phyloP scores from a whole-genome alignment of 2,113 vertebrate species.

The Sylvia atricapilla region DNA sequence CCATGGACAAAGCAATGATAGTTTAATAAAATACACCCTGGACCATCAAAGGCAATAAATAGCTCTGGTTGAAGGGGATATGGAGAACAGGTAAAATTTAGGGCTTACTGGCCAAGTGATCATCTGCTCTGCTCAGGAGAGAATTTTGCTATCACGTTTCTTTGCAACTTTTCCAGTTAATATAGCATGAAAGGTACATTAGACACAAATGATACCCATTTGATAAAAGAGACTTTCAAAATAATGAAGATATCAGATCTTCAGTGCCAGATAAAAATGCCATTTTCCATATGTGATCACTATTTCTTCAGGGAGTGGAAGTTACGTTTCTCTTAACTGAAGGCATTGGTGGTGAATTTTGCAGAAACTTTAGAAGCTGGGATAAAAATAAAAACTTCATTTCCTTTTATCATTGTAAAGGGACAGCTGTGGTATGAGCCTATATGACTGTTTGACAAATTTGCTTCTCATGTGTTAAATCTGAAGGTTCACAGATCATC shows the following conservation, averaged over 20 bases:
- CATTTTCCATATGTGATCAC: background rate
- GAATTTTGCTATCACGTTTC: accelerated
- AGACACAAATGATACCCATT: background rate
- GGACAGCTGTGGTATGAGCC: background rate
- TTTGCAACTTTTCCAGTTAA: background rate
- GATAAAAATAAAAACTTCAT: background rate
- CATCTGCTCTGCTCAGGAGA: background rate
- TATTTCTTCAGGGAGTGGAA: background rate
- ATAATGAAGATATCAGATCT: background rate
- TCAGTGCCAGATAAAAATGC: background rate
- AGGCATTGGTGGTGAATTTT: background rate
- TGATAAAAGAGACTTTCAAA: background rate
- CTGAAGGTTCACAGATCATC: background rate
- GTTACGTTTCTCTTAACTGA: background rate
- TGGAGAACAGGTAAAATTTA: background rate
- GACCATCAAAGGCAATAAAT: background rate
- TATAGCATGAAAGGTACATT: background rate
- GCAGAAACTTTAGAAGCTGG: background rate
- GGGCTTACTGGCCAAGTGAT: background rate
- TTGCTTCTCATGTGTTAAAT: background rate
- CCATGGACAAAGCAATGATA: background rate
- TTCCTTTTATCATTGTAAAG: background rate
- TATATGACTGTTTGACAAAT: background rate
- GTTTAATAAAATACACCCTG: background rate
- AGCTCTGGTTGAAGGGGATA: background rate